Conservation (phyloP, 1,140 invertebrate species). For the Trichomalopsis sarcophagae region DNA sequence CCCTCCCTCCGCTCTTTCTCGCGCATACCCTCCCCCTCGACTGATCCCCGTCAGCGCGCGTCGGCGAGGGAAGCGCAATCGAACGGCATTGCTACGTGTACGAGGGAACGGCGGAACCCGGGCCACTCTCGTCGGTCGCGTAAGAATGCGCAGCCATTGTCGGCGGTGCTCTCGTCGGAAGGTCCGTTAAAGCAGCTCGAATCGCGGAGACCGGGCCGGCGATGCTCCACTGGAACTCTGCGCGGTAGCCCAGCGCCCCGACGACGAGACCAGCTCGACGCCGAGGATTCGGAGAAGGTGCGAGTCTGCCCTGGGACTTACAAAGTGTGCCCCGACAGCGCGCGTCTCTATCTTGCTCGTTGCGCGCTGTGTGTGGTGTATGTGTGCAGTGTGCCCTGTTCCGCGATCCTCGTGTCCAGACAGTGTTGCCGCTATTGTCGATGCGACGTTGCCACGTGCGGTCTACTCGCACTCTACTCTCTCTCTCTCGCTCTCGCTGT, state of each 20-base stretch:
- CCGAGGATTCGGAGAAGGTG: constrained; percentile 14
- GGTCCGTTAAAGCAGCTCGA: constrained; percentile 16
- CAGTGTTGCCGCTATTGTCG: neutral
- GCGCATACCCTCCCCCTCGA: neutral
- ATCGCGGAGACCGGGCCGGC: constrained; percentile 61
- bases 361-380: neutral
- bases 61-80: constrained; percentile 1
- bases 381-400: neutral
- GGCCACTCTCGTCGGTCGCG: constrained; percentile 69
- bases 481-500: neutral
- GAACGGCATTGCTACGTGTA: constrained; percentile 28
- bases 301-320: neutral
- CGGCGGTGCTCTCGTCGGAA: constrained; percentile 65
- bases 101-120: constrained; percentile 64
- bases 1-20: neutral
- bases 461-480: neutral
- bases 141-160: constrained; percentile 76
- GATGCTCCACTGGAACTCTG: neutral
- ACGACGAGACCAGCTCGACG: neutral
- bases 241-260: constrained; percentile 5
- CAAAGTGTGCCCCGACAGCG: constrained; percentile 35
- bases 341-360: constrained; percentile 26
- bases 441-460: constrained; percentile 6
- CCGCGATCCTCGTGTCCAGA: neutral
- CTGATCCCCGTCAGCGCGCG: neutral